Percentiles rank a stretch among this genome's conserved stretches.
Conservation (phyloP, 2,888 invertebrate species). For the Syrista parreyssii region DNA sequence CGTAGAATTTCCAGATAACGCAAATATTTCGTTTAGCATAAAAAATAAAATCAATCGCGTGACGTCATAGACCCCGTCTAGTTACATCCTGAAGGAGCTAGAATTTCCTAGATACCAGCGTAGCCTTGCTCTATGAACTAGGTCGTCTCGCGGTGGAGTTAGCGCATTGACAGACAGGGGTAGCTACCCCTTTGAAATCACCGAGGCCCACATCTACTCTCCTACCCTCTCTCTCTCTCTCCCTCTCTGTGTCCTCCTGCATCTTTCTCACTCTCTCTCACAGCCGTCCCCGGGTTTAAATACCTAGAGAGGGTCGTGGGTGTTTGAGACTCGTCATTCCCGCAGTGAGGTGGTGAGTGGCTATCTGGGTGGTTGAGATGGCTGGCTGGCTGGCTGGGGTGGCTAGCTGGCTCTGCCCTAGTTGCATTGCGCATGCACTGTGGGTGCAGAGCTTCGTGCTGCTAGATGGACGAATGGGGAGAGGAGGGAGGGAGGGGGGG, state of each 20-base stretch:
- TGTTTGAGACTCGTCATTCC: too few species aligned
- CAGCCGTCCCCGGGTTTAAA: not conserved
- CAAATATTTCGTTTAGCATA: not conserved
- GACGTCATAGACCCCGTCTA: not conserved
- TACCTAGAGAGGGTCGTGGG: not conserved
- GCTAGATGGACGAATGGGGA: not conserved
- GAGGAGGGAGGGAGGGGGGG: too few species aligned
- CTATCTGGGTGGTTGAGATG: not conserved
- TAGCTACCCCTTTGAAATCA: constrained; percentile 5
- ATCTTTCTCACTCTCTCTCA: constrained; percentile 18
- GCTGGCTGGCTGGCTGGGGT: not conserved
- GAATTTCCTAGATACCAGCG: not conserved
- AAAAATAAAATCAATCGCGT: not conserved
- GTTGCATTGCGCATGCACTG: constrained; percentile 15
- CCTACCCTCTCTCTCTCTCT: constrained; percentile 6
- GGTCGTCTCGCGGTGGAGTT: constrained; percentile 43
- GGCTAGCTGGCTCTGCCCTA: constrained; percentile 9
- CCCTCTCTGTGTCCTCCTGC: too few species aligned
- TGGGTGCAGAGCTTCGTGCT: constrained; percentile 1
- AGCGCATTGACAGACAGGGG: constrained; percentile 43
- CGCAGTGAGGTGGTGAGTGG: not conserved
- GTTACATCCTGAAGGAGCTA: not conserved
- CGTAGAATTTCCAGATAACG: not conserved
- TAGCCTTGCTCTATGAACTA: constrained; percentile 60
- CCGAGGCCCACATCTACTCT: not conserved